phyloP scores from a whole-genome alignment of 2,797 vertebrate species.

The Melanotaenia maccullochi region DNA sequence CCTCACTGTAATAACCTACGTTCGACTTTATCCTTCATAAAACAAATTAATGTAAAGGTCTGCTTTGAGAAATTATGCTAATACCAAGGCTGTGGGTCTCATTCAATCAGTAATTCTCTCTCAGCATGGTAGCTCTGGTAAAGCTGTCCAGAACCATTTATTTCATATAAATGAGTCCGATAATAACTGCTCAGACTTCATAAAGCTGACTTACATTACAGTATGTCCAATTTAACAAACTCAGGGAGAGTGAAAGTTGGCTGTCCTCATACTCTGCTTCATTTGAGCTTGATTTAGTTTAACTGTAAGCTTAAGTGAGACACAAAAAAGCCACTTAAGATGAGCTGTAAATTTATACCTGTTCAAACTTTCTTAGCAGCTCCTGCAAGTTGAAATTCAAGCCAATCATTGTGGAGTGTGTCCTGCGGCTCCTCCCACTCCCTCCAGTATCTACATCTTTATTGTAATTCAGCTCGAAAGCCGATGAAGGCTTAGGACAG shows the following conservation, averaged over 20 bases:
- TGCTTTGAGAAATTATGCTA: slow-evolving; percentile 55
- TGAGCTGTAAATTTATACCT: slow-evolving; percentile 83
- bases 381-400: slow-evolving; percentile 93
- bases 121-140: slow-evolving; percentile 46
- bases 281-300: background rate
- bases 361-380: slow-evolving; percentile 91
- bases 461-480: slow-evolving; percentile 33
- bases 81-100: slow-evolving; percentile 34
- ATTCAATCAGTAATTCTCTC: slow-evolving; percentile 38
- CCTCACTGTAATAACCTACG: slow-evolving; percentile 1
- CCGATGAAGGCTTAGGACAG: slow-evolving; percentile 11
- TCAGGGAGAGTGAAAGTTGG: slow-evolving; percentile 18
- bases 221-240: slow-evolving; percentile 47
- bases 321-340: background rate
- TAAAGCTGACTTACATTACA: slow-evolving; percentile 43
- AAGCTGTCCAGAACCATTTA: slow-evolving; percentile 53
- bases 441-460: slow-evolving; percentile 65
- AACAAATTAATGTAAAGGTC: slow-evolving; percentile 45
- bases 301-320: background rate
- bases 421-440: slow-evolving; percentile 60
- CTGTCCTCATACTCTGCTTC: slow-evolving; percentile 3
- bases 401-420: slow-evolving; percentile 90
- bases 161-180: slow-evolving; percentile 63
- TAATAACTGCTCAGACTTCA: slow-evolving; percentile 57
- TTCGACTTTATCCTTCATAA: slow-evolving; percentile 38